Evolutionary conservation across 2,888 invertebrate genomes (phyloP).

Genomic region (Oscheius sp.): DNA sequence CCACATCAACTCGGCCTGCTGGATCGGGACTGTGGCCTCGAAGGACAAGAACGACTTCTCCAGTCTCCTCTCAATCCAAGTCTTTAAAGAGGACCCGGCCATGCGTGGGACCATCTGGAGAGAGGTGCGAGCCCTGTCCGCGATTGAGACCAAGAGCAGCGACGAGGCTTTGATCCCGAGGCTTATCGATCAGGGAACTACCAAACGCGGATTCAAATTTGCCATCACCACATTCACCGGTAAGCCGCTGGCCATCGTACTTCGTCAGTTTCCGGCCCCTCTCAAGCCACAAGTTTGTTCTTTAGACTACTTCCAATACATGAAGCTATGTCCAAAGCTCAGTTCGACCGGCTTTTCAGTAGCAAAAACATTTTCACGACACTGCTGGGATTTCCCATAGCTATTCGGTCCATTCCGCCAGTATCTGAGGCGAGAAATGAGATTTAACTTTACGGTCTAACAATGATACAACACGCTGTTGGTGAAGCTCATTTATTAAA

Average conservation of each 20-base stretch:
- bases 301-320: neutral
- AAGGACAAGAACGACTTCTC: neutral
- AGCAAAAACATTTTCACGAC: too few species aligned
- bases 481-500: too few species aligned
- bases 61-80: neutral
- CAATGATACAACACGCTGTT: too few species aligned
- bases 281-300: neutral
- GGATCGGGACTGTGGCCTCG: conserved; percentile 11
- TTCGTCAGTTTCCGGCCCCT: conserved; percentile 3
- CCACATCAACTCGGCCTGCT: neutral
- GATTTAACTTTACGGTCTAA: too few species aligned
- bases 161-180: neutral
- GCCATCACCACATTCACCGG: conserved; percentile 14
- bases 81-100: neutral
- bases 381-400: too few species aligned
- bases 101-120: conserved; percentile 5
- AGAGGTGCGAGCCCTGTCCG: conserved; percentile 10
- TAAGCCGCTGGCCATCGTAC: conserved; percentile 4
- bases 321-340: too few species aligned
- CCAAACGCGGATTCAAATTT: neutral
- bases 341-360: too few species aligned
- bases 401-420: too few species aligned
- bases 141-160: neutral
- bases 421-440: too few species aligned
- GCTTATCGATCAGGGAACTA: conserved; percentile 8